Percentiles rank a stretch among this genome's conserved stretches.
Evolutionary conservation across 1,140 invertebrate genomes (phyloP).

Genomic region (Pseudomyrmex pallidus): DNA sequence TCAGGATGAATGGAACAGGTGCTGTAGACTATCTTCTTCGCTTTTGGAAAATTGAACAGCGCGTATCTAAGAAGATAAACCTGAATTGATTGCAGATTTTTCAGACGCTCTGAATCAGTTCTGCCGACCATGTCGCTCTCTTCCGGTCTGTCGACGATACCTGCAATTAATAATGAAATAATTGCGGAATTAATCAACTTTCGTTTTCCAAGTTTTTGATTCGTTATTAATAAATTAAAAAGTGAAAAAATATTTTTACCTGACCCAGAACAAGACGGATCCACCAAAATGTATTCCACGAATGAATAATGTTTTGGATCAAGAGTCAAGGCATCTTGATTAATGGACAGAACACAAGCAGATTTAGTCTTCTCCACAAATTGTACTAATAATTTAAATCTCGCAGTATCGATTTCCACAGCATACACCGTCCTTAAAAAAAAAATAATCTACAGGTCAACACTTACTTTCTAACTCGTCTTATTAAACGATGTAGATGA

Average conservation of each 20-base stretch:
- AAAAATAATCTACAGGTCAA: too few relatives aligned
- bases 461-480: background rate
- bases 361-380: conserved; percentile 88
- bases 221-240: background rate
- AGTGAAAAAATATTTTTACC: conserved; percentile 86
- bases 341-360: conserved; percentile 88
- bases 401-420: conserved; percentile 90
- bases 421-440: conserved; percentile 90
- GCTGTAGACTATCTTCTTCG: conserved; percentile 95
- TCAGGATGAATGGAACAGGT: conserved; percentile 96
- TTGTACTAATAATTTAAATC: conserved; percentile 88
- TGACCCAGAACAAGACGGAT: conserved; percentile 98
- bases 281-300: conserved; percentile 96
- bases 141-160: conserved; percentile 87
- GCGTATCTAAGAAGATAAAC: conserved; percentile 94
- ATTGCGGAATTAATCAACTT: background rate
- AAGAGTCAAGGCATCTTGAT: conserved; percentile 90
- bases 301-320: conserved; percentile 87
- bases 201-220: background rate
- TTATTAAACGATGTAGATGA: background rate
- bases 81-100: conserved; percentile 93
- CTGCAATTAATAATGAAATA: conserved; percentile 77
- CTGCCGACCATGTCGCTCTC: conserved; percentile 79
- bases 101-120: conserved; percentile 85
- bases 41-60: conserved; percentile 92